These are phyloP conservation scores for Drosophila maculinotata DNA, from an alignment of 2,888 invertebrate species.

Conservation along the genomic window DNA sequence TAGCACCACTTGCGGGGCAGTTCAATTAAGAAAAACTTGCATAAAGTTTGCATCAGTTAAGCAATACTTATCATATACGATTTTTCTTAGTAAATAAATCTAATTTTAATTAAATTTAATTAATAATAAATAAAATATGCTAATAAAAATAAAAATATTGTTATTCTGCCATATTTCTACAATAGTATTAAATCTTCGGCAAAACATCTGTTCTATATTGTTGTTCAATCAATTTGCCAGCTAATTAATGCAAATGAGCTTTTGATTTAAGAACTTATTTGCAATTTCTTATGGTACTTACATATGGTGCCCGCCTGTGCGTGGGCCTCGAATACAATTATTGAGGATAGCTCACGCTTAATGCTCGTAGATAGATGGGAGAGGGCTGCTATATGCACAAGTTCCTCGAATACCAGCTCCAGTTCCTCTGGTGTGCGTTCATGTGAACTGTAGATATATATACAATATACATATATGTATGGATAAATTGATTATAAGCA, in stretches of 20 bases:
- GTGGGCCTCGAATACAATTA: conserved; percentile 92
- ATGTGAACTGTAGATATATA: conserved; percentile 87
- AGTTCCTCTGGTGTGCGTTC: conserved; percentile 92
- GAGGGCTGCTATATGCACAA: conserved; percentile 92
- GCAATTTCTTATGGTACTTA: conserved; percentile 86
- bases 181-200: conserved; percentile 1
- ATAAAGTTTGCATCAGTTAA: background rate
- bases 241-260: conserved; percentile 31
- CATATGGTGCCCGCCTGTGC: conserved; percentile 91
- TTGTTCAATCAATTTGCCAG: conserved; percentile 8
- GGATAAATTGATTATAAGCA: conserved; percentile 48
- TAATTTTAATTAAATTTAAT: too few species aligned
- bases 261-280: conserved; percentile 16
- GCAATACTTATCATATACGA: too few species aligned
- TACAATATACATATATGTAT: background rate
- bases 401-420: conserved; percentile 93
- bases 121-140: too few species aligned
- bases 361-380: conserved; percentile 93
- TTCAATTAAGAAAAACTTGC: conserved; percentile 45
- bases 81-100: too few species aligned
- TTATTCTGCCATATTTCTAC: too few species aligned
- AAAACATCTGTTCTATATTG: background rate
- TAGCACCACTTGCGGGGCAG: conserved; percentile 19
- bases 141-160: too few species aligned
- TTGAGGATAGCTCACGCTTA: conserved; percentile 91